A percentile compares a stretch with the other conserved stretches of the same genome.
These are phyloP conservation scores for Maniola jurtina DNA, from an alignment of 1,140 invertebrate genomes.

Conservation along the genomic window DNA sequence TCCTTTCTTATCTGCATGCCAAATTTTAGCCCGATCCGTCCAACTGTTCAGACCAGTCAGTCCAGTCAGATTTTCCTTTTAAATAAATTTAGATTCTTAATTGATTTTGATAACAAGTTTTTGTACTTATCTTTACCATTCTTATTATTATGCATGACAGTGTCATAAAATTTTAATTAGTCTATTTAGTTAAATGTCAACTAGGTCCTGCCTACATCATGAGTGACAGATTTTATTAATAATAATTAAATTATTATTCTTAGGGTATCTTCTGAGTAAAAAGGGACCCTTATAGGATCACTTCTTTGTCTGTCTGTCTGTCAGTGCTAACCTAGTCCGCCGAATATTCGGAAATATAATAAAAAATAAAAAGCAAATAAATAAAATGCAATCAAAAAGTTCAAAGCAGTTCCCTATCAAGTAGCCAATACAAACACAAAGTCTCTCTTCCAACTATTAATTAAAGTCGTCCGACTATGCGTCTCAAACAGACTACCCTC, in stretches of 20 bases:
- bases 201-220: no score
- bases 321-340: no score
- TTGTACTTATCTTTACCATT: neutral
- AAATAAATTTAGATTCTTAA: no score
- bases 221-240: neutral
- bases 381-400: neutral
- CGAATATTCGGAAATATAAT: no score
- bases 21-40: no score
- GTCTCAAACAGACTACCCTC: neutral
- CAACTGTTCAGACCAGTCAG: no score
- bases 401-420: neutral
- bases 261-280: neutral
- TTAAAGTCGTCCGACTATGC: neutral
- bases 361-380: no score
- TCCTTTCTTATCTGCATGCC: no score
- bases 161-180: neutral
- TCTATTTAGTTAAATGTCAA: neutral
- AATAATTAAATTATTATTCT: no score
- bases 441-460: neutral
- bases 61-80: no score
- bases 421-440: neutral
- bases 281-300: no score
- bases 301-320: no score
- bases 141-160: neutral
- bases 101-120: neutral